Percentiles rank a stretch among this genome's conserved stretches.
phyloP scores from a whole-genome alignment of 2,113 vertebrate species.

The Scalopus aquaticus region DNA sequence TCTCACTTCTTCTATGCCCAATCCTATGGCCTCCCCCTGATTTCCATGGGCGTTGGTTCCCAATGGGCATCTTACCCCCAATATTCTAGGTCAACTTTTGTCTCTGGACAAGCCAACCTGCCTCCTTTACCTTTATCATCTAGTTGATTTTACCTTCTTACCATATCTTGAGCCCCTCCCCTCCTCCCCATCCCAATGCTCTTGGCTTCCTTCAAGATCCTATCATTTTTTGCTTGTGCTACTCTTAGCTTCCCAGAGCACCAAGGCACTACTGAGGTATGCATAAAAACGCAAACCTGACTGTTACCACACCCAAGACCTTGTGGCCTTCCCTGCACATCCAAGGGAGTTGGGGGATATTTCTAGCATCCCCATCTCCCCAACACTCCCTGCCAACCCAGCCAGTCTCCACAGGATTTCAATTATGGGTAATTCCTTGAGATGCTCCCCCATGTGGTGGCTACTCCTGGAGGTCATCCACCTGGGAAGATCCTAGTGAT shows the following conservation, averaged over 20 bases:
- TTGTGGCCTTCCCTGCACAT: neutral
- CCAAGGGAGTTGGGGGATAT: too few relatives aligned
- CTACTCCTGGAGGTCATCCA: neutral
- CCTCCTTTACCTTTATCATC: neutral
- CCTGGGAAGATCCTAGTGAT: neutral
- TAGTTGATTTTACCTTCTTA: neutral
- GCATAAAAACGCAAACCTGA: neutral
- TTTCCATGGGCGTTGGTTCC: neutral
- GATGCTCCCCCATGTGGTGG: neutral
- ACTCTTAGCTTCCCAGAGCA: neutral
- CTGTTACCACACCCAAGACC: neutral
- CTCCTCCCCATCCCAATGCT: neutral
- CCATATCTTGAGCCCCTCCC: neutral
- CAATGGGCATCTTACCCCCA: neutral
- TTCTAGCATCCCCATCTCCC: neutral
- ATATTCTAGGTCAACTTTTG: neutral
- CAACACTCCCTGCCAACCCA: too few relatives aligned
- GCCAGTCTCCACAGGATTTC: neutral
- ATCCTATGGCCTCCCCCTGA: neutral
- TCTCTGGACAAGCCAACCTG: neutral
- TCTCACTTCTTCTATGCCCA: neutral
- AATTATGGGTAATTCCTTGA: too few relatives aligned
- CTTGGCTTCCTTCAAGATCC: neutral
- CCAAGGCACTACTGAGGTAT: neutral
- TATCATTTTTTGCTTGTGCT: neutral